phyloP scores from a whole-genome alignment of 2,888 invertebrate genomes.

The Pollenia labialis region DNA sequence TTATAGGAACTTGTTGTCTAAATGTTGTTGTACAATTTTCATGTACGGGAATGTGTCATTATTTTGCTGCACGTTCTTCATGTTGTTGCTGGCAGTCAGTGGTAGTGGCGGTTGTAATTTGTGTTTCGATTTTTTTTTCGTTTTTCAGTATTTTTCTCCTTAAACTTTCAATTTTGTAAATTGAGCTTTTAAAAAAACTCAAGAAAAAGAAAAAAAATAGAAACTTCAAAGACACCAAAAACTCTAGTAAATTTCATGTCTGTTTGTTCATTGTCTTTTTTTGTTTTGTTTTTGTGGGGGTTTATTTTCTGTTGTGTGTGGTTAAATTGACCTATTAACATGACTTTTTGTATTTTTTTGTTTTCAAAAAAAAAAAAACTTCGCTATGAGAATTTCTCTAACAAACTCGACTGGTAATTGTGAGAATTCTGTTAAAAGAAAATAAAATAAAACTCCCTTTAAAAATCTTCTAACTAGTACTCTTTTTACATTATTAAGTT shows the following conservation, averaged over 20 bases:
- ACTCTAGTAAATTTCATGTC: conserved; percentile 44
- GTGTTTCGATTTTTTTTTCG: conserved; percentile 49
- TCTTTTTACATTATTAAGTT: conserved; percentile 5
- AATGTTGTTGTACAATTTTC: conserved; percentile 50
- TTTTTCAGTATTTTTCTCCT: conserved; percentile 37
- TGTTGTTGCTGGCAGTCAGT: conserved; percentile 52
- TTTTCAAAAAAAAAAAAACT: conserved; percentile 6
- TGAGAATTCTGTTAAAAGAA: conserved; percentile 53
- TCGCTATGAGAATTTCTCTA: conserved; percentile 57
- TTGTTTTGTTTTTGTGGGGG: conserved; percentile 26
- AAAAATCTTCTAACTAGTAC: background rate
- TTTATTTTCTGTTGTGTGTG: conserved; percentile 56
- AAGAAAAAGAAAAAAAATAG: background rate
- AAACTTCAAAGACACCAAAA: conserved; percentile 2
- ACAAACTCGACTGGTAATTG: conserved; percentile 38
- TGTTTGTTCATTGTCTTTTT: conserved; percentile 20
- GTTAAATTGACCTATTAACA: conserved; percentile 74
- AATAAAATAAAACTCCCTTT: conserved; percentile 33
- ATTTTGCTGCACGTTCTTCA: conserved; percentile 73
- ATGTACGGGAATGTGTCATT: conserved; percentile 61
- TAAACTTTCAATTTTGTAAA: conserved; percentile 69
- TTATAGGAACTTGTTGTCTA: conserved; percentile 53
- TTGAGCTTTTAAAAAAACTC: conserved; percentile 40
- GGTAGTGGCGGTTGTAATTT: conserved; percentile 45
- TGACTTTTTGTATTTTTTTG: conserved; percentile 59